Percentiles rank a stretch among this genome's conserved stretches.
Conservation (phyloP, 2,797 vertebrate genomes). For the Enteromius trimaculatus region DNA sequence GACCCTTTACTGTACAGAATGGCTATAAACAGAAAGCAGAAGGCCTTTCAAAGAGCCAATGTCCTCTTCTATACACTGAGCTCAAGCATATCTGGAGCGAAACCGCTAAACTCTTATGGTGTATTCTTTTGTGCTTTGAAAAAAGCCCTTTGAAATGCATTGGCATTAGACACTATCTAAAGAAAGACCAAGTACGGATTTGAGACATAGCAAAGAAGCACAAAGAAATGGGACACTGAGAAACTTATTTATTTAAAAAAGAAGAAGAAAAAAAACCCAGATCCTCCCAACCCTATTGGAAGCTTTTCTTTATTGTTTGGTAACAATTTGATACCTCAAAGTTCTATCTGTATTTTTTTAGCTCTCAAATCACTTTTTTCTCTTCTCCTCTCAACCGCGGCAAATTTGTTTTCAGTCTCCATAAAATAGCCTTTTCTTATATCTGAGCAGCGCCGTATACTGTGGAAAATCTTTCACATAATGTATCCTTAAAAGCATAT, state of each 20-base stretch:
- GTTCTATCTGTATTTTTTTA: constrained; percentile 69
- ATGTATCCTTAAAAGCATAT: constrained; percentile 87
- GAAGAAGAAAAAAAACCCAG: background rate
- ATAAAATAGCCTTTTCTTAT: constrained; percentile 85
- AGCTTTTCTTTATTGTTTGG: constrained; percentile 74
- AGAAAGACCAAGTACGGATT: constrained; percentile 80
- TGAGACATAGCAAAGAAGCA: constrained; percentile 71
- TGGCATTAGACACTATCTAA: constrained; percentile 76
- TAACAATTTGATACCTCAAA: constrained; percentile 79
- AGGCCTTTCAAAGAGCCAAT: constrained; percentile 18
- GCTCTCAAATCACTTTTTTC: constrained; percentile 64
- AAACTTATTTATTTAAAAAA: constrained; percentile 52
- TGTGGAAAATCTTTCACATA: constrained; percentile 84
- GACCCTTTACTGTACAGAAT: constrained; percentile 19
- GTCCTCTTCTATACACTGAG: constrained; percentile 58
- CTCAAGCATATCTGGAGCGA: constrained; percentile 69
- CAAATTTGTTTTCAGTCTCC: constrained; percentile 82
- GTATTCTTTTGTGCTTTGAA: constrained; percentile 77
- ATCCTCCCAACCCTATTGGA: constrained; percentile 67
- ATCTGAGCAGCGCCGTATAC: constrained; percentile 74
- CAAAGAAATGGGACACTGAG: constrained; percentile 72
- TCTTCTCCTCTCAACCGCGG: constrained; percentile 69
- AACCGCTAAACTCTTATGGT: constrained; percentile 77
- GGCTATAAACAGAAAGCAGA: constrained; percentile 37
- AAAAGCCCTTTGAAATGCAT: constrained; percentile 81